Evolutionary conservation across 2,113 vertebrate species (phyloP).

Genomic region (Lethenteron camtschaticum): DNA sequence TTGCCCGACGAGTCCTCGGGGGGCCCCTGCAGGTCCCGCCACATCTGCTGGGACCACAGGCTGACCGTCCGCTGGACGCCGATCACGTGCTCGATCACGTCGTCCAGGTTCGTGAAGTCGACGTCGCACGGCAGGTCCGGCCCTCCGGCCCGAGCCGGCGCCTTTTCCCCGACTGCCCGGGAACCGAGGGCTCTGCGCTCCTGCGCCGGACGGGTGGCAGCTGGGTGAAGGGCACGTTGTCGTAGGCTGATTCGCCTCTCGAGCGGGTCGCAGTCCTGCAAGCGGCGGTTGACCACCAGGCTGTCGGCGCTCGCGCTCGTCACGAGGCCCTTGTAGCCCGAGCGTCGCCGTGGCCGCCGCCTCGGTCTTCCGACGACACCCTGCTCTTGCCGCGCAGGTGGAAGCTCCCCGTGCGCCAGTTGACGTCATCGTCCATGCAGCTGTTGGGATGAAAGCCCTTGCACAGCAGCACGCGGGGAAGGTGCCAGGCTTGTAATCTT

Average conservation of each 20-base stretch:
- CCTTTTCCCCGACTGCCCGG: slow-evolving; percentile 24
- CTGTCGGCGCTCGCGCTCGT: slow-evolving; percentile 25
- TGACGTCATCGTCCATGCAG: slow-evolving; percentile 20
- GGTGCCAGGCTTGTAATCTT: slow-evolving; percentile 89
- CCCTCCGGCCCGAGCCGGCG: slow-evolving; percentile 12
- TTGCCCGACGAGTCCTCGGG: too few species aligned
- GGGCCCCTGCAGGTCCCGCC: not conserved
- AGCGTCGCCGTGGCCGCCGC: slow-evolving; percentile 13
- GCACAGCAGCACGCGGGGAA: slow-evolving; percentile 55
- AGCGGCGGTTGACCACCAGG: slow-evolving; percentile 16
- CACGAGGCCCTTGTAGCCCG: too few species aligned
- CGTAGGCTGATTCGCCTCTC: slow-evolving; percentile 43
- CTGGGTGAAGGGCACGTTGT: slow-evolving; percentile 45
- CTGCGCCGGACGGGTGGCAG: slow-evolving; percentile 10
- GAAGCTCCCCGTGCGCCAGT: slow-evolving; percentile 67
- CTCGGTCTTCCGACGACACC: slow-evolving; percentile 19
- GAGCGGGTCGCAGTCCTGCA: slow-evolving; percentile 46
- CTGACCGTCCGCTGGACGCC: not conserved
- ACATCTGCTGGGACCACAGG: not conserved
- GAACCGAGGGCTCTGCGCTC: not conserved
- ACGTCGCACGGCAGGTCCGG: slow-evolving; percentile 15
- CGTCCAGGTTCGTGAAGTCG: slow-evolving; percentile 21
- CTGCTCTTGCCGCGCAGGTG: slow-evolving; percentile 28
- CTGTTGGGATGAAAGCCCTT: slow-evolving; percentile 20
- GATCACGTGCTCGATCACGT: slow-evolving; percentile 2